Evolutionary conservation across 2,888 invertebrate genomes (phyloP), one percentile per base, ranked within the genome.

Genomic region (Cephus pulcher): DNA sequence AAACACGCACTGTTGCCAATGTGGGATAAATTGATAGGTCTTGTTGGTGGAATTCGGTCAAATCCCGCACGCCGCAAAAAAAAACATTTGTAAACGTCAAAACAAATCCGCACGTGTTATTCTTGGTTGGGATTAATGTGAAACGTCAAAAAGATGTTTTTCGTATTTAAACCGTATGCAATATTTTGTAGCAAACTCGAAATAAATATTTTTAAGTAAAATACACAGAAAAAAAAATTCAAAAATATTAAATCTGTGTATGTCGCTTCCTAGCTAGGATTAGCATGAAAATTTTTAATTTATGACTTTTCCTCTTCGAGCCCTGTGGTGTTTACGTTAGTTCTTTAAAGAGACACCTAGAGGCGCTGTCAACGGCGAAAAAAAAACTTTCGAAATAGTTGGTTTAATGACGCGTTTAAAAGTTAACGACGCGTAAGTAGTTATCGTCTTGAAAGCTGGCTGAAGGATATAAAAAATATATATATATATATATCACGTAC

Each of bases 21-120:
- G 34, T 71, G n/a, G 71, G 69, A 74, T 23, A 69, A 69, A 34
- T 69, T 74, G 37, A 77, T 69, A 69, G 74, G 74, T 74, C 69
- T 77, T 69, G 56, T 1, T 23, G 56, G 23, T 56, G 9, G 23
- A 56, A 56, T 56, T 56, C 56, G 56, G 56, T 56, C 56, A 56
- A 56, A 56, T 56, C 9, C 3, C 11, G 34, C 9, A 34, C 1
- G 34, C 35, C 23, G 15, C 23, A 56, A 56, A 56, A 56, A 40
- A 56, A 56, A 23, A 56, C 15, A 40, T 40, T 40, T 6, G 9
- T 6, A 6, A 56, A 23, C 23, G 15, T 56, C 56, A 23, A 56
- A 56, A 56, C 56, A 56, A 23, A 56, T 56, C 56, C 23, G 2
- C 56, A 23, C 56, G 56, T 56, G 56, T 56, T 56, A 56, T 56